These are phyloP conservation scores for Oxystoma pomonae DNA, from an alignment of 2,888 invertebrate species.

Conservation along the genomic window DNA sequence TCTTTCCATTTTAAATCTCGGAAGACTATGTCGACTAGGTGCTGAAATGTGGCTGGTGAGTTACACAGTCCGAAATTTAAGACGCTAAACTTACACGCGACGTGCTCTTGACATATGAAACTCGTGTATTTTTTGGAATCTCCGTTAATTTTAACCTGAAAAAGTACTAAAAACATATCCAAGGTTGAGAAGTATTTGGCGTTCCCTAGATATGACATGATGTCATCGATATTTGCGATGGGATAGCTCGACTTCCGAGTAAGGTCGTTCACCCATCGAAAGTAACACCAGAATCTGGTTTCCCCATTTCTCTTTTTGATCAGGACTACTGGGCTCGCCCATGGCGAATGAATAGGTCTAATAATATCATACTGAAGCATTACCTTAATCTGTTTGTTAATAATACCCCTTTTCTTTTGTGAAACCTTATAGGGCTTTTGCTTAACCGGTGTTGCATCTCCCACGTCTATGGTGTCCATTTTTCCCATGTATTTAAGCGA, in stretches of 20 bases:
- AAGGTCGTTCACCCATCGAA: not conserved
- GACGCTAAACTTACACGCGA: slow-evolving; percentile 4
- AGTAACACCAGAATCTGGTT: not conserved
- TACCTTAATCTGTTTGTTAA: slow-evolving; percentile 3
- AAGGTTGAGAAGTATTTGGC: slow-evolving; percentile 14
- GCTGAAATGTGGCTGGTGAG: not conserved
- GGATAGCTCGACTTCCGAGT: not conserved
- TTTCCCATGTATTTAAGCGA: not conserved
- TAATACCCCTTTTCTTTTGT: slow-evolving; percentile 6
- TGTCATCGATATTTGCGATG: not conserved
- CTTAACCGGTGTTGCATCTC: slow-evolving; percentile 3
- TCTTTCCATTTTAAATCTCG: slow-evolving; percentile 2
- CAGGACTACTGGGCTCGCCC: slow-evolving; percentile 8
- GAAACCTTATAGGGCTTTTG: slow-evolving; percentile 7
- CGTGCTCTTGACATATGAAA: slow-evolving; percentile 10
- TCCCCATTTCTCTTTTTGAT: not conserved
- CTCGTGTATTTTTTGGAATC: not conserved
- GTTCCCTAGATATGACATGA: not conserved
- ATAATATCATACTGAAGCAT: slow-evolving; percentile 5
- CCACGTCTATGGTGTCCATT: slow-evolving; percentile 1
- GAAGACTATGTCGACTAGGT: not conserved
- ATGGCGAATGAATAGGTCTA: not conserved
- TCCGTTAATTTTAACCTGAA: not conserved
- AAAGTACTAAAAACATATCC: slow-evolving; percentile 13
- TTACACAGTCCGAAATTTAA: not conserved